Percentiles rank a stretch among this genome's conserved stretches.
These are phyloP conservation scores for Enoplosus armatus DNA, from an alignment of 2,797 vertebrate genomes.

Conservation along the genomic window DNA sequence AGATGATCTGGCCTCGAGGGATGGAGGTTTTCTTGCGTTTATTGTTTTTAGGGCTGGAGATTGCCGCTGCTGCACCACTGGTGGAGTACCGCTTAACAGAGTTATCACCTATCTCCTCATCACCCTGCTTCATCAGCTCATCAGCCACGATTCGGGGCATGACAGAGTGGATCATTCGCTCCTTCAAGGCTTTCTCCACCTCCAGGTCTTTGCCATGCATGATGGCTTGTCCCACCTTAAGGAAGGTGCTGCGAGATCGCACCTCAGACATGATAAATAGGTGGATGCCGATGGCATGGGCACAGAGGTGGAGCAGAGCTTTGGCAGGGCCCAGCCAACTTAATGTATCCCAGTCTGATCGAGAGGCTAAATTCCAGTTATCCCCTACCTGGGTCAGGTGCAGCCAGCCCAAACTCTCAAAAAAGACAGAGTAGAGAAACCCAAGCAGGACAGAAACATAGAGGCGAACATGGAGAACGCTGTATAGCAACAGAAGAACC, in stretches of 20 bases:
- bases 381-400: conserved; percentile 76
- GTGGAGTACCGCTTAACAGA: conserved; percentile 94
- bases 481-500: conserved; percentile 95
- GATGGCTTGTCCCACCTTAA: conserved; percentile 98
- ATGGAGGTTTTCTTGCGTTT: conserved; percentile 98
- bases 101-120: conserved; percentile 93
- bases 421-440: conserved; percentile 92
- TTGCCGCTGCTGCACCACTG: conserved; percentile 90
- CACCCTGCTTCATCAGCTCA: conserved; percentile 97
- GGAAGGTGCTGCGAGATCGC: conserved; percentile 97
- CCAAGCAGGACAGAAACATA: conserved; percentile 94
- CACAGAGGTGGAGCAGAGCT: conserved; percentile 93
- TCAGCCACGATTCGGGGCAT: conserved; percentile 97
- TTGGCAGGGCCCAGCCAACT: conserved; percentile 90
- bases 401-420: conserved; percentile 92
- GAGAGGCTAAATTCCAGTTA: conserved; percentile 48
- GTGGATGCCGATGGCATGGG: conserved; percentile 94
- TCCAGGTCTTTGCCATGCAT: conserved; percentile 99
- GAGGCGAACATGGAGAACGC: conserved; percentile 94
- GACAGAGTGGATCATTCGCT: conserved; percentile 99
- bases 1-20: conserved; percentile 94
- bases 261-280: conserved; percentile 98
- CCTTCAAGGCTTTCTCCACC: conserved; percentile 98
- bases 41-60: conserved; percentile 93
- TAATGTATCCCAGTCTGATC: conserved; percentile 81